A percentile compares a stretch with the other conserved stretches of the same genome.
These are phyloP conservation scores for Lagopus muta DNA, from an alignment of 2,113 vertebrate genomes.

Conservation along the genomic window DNA sequence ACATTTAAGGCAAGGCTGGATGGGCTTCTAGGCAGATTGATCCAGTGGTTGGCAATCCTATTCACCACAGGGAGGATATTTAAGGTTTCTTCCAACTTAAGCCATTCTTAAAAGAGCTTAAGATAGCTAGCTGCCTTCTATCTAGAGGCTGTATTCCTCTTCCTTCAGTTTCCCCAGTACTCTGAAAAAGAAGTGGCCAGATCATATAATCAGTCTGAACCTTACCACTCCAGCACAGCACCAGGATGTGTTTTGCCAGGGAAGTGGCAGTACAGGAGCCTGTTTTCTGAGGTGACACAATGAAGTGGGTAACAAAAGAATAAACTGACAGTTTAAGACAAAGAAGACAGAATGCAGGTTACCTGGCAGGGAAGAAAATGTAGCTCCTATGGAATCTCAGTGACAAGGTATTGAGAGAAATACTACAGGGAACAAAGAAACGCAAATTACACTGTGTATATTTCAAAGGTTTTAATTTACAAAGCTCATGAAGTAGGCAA, in stretches of 20 bases:
- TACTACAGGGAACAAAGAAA: background rate
- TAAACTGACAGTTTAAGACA: background rate
- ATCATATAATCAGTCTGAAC: background rate
- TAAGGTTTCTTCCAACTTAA: too few species aligned
- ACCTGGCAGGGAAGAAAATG: background rate
- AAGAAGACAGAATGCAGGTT: background rate
- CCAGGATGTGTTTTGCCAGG: background rate
- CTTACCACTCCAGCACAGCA: background rate
- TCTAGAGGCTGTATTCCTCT: background rate
- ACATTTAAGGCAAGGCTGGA: too few species aligned
- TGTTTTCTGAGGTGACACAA: background rate
- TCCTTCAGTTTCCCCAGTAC: background rate
- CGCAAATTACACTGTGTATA: background rate
- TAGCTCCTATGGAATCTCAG: background rate
- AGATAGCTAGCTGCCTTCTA: background rate
- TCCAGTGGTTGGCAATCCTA: too few species aligned
- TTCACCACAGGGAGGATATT: too few species aligned
- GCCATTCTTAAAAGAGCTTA: background rate
- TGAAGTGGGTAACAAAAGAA: conserved; percentile 16
- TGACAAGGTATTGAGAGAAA: conserved; percentile 1
- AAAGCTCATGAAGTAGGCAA: background rate
- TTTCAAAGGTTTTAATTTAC: conserved; percentile 44
- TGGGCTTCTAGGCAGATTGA: too few species aligned
- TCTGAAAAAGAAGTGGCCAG: background rate
- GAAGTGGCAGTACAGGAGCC: background rate